Evolutionary conservation across 2,888 invertebrate species (phyloP).

Genomic region (Zygothrica quintamaculata): DNA sequence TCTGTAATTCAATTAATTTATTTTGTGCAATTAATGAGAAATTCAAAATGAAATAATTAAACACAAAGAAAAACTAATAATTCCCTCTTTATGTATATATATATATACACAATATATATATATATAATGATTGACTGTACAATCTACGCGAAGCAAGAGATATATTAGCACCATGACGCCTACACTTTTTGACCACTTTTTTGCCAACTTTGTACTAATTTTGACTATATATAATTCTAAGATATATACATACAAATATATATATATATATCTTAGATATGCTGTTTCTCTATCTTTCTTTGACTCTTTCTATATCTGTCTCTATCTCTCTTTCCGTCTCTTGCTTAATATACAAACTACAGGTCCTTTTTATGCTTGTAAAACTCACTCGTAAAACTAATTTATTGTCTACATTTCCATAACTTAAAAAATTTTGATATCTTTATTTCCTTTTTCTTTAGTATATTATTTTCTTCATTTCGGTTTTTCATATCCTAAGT

Average conservation of each 20-base stretch:
- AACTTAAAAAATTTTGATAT: no score
- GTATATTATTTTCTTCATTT: slow-evolving; percentile 21
- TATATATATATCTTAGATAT: not conserved
- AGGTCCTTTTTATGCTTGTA: no score
- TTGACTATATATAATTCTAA: no score
- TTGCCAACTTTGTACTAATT: no score
- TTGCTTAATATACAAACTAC: not conserved
- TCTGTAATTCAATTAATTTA: slow-evolving; percentile 47
- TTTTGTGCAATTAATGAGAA: slow-evolving; percentile 36
- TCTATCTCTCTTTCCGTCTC: slow-evolving; percentile 1
- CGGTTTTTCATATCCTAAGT: slow-evolving; percentile 18
- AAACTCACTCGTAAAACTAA: slow-evolving; percentile 22
- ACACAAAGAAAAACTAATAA: slow-evolving; percentile 75
- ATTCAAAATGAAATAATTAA: slow-evolving; percentile 20
- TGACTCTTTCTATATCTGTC: not conserved
- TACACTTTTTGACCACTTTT: no score
- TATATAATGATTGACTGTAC: no score
- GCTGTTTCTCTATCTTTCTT: not conserved
- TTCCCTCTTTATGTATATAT: slow-evolving; percentile 22
- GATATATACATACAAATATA: slow-evolving; percentile 22
- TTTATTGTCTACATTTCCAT: slow-evolving; percentile 6
- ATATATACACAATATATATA: no score
- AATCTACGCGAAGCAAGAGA: slow-evolving; percentile 5
- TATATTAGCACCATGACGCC: no score
- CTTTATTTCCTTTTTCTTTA: slow-evolving; percentile 35